These are phyloP conservation scores for Ceratitis capitata DNA, from an alignment of 1,140 invertebrate genomes.

Conservation along the genomic window DNA sequence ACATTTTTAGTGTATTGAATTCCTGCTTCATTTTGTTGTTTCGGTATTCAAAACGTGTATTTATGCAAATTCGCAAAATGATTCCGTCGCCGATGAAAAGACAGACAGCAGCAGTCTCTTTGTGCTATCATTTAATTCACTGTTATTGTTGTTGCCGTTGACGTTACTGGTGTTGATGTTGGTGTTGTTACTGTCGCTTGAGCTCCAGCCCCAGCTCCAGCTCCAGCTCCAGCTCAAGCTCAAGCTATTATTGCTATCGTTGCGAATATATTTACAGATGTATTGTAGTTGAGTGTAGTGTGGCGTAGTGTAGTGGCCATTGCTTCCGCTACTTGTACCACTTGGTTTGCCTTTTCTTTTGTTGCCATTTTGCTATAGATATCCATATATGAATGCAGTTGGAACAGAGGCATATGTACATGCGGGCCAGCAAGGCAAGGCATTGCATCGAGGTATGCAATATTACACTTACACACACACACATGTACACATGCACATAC, in stretches of 20 bases:
- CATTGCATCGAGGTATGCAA: no score
- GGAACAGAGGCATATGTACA: no score
- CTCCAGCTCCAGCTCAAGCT: no score
- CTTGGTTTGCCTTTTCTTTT: slow-evolving; percentile 1
- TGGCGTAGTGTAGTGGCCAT: slow-evolving; percentile 22
- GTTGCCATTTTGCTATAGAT: slow-evolving; percentile 33
- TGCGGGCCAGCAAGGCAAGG: no score
- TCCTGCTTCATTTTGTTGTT: slow-evolving; percentile 19
- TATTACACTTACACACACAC: no score
- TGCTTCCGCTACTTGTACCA: slow-evolving; percentile 30
- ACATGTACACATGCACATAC: not conserved
- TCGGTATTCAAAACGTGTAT: slow-evolving; percentile 40
- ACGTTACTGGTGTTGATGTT: not conserved
- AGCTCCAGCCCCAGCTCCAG: no score
- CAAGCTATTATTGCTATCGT: not conserved
- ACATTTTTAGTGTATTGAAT: slow-evolving; percentile 17
- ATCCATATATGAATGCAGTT: slow-evolving; percentile 31
- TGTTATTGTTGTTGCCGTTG: slow-evolving; percentile 1
- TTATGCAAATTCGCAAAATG: slow-evolving; percentile 39
- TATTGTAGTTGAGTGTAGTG: no score
- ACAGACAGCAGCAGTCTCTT: slow-evolving; percentile 15
- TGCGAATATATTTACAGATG: no score
- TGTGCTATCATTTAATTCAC: slow-evolving; percentile 17
- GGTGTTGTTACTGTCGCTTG: no score
- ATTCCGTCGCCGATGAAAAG: slow-evolving; percentile 38